Base-by-base conservation (phyloP, 2,113 vertebrate genomes). In the Phocoena sinus region DNA sequence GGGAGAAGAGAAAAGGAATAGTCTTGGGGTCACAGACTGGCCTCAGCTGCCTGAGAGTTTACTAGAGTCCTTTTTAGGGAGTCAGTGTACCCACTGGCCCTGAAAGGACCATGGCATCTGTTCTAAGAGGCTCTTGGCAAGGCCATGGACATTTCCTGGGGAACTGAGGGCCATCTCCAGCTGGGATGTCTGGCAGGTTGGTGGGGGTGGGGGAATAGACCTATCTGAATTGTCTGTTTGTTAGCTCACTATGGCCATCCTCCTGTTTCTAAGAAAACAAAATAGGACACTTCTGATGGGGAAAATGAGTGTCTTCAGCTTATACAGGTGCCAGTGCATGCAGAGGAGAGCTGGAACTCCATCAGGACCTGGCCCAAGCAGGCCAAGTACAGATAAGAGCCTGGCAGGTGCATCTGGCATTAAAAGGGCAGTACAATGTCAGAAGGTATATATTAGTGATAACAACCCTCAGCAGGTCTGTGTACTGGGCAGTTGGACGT, bases 401-500 rank as follows among this genome's bases (percentile, higher is more conserved):
- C 9, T 10, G 44, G 84, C 9, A 5, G 67, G 44, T 12, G 41
- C 1, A 0, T 4, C 33, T 5, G 87, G n/a, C 0, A 1, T n/a
- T 6, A 2, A 33, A 9, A 21, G 18, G 67, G 17, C 23, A 31
- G 26, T 2, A 21, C 0, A 1, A 4, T 4, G 31, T 17, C 76
- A 44, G 94, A 6, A 33, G 56, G 31, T 17, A 5, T 15, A 15
- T 15, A 15, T 56, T 11, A 77, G 53, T 9, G 71, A 41, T 0
- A 18, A 31, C 50, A 17, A 50, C 26, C 47, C 44, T 73, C 38
- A 2, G 5, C 8, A 3, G 1, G 76, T 28, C 13, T 56, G 18
- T 0, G 47, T 6, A 6, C 21, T 38, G 68, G 63, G 3, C 18
- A 6, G 38, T 0, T 25, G 86, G 71, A 1, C 0, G 0, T 20